Evolutionary conservation across 1,140 invertebrate species (phyloP), one percentile per base, ranked within the genome.

Genomic region (Neomicropteryx cornuta): DNA sequence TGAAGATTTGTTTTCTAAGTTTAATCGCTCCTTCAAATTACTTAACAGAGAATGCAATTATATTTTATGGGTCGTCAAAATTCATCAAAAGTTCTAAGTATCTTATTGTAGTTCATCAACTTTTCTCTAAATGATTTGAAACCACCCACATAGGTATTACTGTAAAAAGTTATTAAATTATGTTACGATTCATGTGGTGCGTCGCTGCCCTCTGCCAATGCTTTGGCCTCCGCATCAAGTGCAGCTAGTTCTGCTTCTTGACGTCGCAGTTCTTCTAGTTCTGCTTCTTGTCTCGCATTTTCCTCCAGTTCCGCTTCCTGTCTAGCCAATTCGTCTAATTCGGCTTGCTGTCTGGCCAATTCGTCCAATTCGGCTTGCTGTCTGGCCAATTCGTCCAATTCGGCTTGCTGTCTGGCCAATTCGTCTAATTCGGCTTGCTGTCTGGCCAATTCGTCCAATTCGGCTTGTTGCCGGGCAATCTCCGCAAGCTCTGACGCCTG

Each of bases 321-420:
- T 51, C 66, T 67, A 5, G 73, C 72, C 30, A 73, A 67, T 57
- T 78, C 76, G 5, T 70, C 73, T 49, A 77, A 54, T 49, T 75
- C 72, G 21, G 69, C 70, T 46, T 71, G 71, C 66, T 75, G 58
- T 33, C 54, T 20, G 5, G n/a, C 5, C 18, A 5, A 13, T 10
- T 37, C 40, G 56, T 56, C 56, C n/a, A 64, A 39, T 46, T 64
- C 60, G 10, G 50, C 54, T 42, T 68, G 58, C 45, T 63, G 58
- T 22, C 59, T 53, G 2, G 58, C 64, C 18, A 60, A 49, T 47
- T 64, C 63, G 14, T 60, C 62, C 38, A 63, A 41, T 47, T 66
- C 59, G 33, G 55, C 54, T 24, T 61, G 61, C 46, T 65, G 60
- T 6, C 57, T 48, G 8, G 59, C 59, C 5, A 65, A 42, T 42